A percentile compares a stretch with the other conserved stretches of the same genome.
Conservation (phyloP, 2,888 invertebrate species). For the Chaitophorus viminalis region DNA sequence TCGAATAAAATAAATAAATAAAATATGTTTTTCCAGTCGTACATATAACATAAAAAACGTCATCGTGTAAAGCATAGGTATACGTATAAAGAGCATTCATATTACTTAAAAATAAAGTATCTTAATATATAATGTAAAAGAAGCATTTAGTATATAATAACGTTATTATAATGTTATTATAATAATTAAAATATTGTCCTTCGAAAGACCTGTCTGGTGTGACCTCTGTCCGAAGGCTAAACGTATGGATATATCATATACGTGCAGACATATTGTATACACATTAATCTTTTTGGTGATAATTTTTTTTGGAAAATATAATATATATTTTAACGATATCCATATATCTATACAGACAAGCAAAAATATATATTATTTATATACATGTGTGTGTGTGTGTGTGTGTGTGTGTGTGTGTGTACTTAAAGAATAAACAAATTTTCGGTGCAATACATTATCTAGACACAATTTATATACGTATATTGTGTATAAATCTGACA, state of each 20-base stretch:
- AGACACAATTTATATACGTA: background rate
- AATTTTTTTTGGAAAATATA: slow-evolving; percentile 7
- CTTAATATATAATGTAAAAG: background rate
- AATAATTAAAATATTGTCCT: slow-evolving; percentile 52
- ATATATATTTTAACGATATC: background rate
- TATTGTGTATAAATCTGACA: slow-evolving; percentile 26
- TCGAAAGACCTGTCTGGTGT: slow-evolving; percentile 32
- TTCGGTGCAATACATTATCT: background rate
- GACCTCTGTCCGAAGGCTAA: slow-evolving; percentile 44
- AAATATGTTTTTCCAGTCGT: background rate
- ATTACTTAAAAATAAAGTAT: slow-evolving; percentile 3
- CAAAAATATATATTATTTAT: background rate
- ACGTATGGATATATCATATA: background rate
- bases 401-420: background rate
- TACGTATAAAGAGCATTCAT: background rate
- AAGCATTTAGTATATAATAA: slow-evolving; percentile 21
- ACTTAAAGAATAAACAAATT: background rate
- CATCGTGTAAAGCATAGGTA: background rate
- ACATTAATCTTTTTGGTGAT: slow-evolving; percentile 19
- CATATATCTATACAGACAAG: background rate
- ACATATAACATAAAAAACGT: too few relatives aligned
- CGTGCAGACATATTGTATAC: background rate
- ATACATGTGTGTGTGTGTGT: background rate
- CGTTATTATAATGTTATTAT: background rate
- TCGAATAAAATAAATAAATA: background rate